Evolutionary conservation across 2,113 vertebrate genomes (phyloP).

Genomic region (human): DNA sequence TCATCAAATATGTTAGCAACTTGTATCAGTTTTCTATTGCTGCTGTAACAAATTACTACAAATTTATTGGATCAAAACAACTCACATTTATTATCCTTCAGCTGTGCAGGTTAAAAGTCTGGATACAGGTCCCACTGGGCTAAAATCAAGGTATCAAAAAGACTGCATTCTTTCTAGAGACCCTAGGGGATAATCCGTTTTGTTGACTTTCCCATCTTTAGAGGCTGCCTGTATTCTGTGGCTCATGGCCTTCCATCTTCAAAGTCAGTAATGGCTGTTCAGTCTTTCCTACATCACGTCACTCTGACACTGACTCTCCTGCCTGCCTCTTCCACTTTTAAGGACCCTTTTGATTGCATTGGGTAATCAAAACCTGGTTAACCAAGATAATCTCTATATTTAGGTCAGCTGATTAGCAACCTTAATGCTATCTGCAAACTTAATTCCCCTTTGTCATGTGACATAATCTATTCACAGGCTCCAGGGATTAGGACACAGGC

Average conservation of each 20-base stretch:
- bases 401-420: background rate
- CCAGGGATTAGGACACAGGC: background rate
- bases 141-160: background rate
- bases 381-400: background rate
- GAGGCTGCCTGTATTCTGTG: background rate
- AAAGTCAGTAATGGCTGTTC: background rate
- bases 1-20: background rate
- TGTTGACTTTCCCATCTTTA: background rate
- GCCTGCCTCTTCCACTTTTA: background rate
- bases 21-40: background rate
- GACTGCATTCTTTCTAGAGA: background rate
- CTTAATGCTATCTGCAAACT: background rate
- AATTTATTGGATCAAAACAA: background rate
- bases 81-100: background rate
- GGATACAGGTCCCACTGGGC: background rate
- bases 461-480: background rate
- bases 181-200: background rate
- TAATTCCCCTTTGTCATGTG: background rate
- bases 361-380: background rate
- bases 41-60: background rate
- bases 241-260: background rate
- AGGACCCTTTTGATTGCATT: background rate
- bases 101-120: background rate
- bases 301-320: background rate
- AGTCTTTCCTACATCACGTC: background rate